Evolutionary conservation across 1,140 invertebrate species (phyloP).

Genomic region (Euborellia annulipes): DNA sequence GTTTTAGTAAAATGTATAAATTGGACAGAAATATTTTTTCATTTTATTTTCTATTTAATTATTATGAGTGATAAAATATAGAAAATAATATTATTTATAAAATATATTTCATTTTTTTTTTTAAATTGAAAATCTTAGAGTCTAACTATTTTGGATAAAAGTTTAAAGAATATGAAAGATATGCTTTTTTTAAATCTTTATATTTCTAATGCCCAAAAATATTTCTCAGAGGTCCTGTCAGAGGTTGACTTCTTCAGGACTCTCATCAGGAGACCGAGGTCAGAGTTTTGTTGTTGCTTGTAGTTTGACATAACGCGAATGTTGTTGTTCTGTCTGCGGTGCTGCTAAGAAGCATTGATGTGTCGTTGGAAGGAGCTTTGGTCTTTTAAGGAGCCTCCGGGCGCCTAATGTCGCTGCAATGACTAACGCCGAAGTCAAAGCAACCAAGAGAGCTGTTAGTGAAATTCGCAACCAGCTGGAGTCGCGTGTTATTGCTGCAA

Average conservation of each 20-base stretch:
- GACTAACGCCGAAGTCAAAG: constrained; percentile 22
- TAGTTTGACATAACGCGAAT: constrained; percentile 40
- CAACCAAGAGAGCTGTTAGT: constrained; percentile 11
- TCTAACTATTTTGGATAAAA: no score
- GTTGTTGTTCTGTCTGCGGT: constrained; percentile 30
- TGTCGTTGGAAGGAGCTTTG: constrained; percentile 29
- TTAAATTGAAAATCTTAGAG: no score
- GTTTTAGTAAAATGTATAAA: no score
- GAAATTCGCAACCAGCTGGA: constrained; percentile 7
- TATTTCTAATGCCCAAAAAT: no score
- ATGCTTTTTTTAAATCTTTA: no score
- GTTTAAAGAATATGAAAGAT: no score
- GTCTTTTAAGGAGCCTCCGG: constrained; percentile 34
- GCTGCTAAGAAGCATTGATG: constrained; percentile 36
- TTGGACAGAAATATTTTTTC: no score
- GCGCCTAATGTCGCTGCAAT: constrained; percentile 16
- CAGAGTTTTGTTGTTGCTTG: constrained; percentile 42
- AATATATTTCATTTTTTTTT: no score
- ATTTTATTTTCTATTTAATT: no score
- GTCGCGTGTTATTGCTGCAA: constrained; percentile 9
- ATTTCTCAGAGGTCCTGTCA: no score
- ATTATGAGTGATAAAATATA: no score
- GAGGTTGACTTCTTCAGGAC: neutral
- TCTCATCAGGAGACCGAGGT: constrained; percentile 2
- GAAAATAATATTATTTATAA: no score